phyloP scores from a whole-genome alignment of 2,797 vertebrate species.

The Meriones psammophilus region DNA sequence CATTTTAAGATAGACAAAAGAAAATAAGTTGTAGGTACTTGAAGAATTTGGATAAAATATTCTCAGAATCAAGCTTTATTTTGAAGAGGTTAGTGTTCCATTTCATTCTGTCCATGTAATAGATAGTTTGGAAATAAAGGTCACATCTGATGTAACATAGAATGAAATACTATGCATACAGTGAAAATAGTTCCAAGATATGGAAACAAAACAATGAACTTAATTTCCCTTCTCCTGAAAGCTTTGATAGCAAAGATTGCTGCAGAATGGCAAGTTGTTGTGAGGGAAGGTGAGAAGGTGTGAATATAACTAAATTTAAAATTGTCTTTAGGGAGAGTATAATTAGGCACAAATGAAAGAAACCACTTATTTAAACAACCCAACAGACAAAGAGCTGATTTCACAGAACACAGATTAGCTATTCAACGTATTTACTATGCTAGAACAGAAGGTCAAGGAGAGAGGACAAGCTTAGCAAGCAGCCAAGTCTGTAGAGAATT shows the following conservation, averaged over 20 bases:
- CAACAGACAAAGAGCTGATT: constrained; percentile 27
- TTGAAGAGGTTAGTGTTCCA: background rate
- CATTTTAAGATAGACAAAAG: background rate
- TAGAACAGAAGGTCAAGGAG: background rate
- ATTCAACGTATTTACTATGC: constrained; percentile 10
- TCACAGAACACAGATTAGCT: constrained; percentile 13
- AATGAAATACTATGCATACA: constrained; percentile 28
- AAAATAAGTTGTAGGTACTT: background rate
- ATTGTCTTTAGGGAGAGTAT: constrained; percentile 25
- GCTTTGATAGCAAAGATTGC: constrained; percentile 5
- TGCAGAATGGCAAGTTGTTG: background rate
- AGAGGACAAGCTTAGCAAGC: background rate
- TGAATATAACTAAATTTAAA: constrained; percentile 37
- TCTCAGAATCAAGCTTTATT: background rate
- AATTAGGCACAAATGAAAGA: constrained; percentile 46
- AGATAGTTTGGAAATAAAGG: background rate
- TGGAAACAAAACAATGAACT: background rate
- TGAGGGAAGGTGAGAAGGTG: background rate
- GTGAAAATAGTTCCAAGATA: background rate
- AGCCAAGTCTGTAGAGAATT: background rate
- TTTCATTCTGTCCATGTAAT: background rate
- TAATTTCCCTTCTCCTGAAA: background rate
- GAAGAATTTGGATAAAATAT: background rate
- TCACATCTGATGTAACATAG: background rate
- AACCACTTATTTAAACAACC: constrained; percentile 11